phyloP scores from a whole-genome alignment of 2,797 vertebrate genomes.

The Chiroxiphia lanceolata region DNA sequence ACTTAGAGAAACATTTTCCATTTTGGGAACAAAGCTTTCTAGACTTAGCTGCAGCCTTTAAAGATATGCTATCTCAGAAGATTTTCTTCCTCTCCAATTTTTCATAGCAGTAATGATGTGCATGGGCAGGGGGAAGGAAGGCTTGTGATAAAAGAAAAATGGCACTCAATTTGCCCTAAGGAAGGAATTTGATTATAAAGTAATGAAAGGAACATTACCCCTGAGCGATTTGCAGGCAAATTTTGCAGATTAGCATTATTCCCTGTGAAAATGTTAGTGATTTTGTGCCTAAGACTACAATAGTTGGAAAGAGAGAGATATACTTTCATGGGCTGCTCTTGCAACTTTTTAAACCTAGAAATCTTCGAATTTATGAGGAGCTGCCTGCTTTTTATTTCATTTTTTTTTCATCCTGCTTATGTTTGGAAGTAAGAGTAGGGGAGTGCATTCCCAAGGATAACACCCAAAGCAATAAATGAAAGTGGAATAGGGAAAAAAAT shows the following conservation, averaged over 20 bases:
- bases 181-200: background rate
- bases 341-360: background rate
- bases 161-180: background rate
- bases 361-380: background rate
- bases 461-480: background rate
- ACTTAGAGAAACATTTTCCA: background rate
- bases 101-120: background rate
- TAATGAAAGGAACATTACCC: background rate
- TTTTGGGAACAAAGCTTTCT: background rate
- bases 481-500: background rate
- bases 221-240: background rate
- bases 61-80: background rate
- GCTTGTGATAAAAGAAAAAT: background rate
- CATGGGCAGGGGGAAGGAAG: background rate
- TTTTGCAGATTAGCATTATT: background rate
- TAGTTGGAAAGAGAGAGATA: background rate
- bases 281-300: background rate
- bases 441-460: background rate
- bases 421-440: background rate
- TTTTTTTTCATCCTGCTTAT: background rate
- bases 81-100: background rate
- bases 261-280: background rate
- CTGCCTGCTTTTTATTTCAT: background rate
- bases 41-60: background rate
- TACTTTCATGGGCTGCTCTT: background rate